Evolutionary conservation across 2,797 vertebrate genomes (phyloP).

Genomic region (Amphiprion clarkii): DNA sequence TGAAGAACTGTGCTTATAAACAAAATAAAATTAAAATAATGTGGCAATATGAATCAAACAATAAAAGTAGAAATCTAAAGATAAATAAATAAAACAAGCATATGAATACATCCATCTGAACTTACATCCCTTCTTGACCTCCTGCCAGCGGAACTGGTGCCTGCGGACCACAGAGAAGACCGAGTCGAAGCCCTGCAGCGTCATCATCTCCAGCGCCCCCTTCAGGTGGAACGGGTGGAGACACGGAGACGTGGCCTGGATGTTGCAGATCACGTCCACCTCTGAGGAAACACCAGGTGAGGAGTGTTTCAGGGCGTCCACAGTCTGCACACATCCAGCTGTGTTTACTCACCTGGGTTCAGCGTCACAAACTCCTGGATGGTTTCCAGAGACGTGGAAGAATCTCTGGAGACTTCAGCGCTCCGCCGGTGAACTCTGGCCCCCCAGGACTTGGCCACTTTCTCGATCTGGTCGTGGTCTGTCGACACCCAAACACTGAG

Average conservation of each 20-base stretch:
- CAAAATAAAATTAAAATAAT: too few species aligned
- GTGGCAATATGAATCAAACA: too few species aligned
- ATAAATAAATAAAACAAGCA: too few species aligned
- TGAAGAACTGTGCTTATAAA: too few species aligned
- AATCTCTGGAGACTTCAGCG: constrained; percentile 90
- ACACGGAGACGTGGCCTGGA: constrained; percentile 96
- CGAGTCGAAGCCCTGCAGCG: constrained; percentile 85
- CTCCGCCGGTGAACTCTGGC: constrained; percentile 92
- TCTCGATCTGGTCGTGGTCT: constrained; percentile 93
- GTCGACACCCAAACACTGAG: constrained; percentile 93
- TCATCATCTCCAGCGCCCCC: constrained; percentile 87
- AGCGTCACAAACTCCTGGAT: constrained; percentile 88
- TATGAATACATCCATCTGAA: not conserved
- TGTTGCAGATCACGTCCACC: constrained; percentile 91
- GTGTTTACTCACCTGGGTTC: not conserved
- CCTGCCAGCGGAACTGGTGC: constrained; percentile 95
- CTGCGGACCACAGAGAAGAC: constrained; percentile 94
- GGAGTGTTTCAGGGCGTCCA: too few species aligned
- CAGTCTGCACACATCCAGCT: not conserved
- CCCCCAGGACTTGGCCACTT: constrained; percentile 88
- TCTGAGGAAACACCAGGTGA: constrained; percentile 75
- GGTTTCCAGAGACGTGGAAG: constrained; percentile 91
- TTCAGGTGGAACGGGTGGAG: constrained; percentile 92
- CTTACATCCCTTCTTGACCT: constrained; percentile 89
- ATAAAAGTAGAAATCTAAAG: too few species aligned